Evolutionary conservation across 2,797 vertebrate species (phyloP).

Genomic region (Phyllotis vaccarum): DNA sequence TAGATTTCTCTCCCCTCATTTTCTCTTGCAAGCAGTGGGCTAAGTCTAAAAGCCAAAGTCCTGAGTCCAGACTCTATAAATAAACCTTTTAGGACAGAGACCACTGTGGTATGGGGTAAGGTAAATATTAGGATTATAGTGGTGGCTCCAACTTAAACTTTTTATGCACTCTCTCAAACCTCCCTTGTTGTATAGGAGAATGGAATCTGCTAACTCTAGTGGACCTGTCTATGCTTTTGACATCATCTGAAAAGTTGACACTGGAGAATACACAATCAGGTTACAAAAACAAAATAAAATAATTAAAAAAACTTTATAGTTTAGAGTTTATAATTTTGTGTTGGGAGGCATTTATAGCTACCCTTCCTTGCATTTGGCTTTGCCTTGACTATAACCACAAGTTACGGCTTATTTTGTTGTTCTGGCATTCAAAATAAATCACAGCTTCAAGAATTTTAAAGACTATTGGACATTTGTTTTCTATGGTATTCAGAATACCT

Average conservation of each 20-base stretch:
- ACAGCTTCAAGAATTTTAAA: not conserved
- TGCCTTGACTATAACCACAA: not conserved
- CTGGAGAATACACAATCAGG: not conserved
- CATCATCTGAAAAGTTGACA: not conserved
- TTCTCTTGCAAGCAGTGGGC: slow-evolving; percentile 59
- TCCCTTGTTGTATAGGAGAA: not conserved
- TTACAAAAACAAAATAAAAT: not conserved
- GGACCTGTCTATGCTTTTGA: not conserved
- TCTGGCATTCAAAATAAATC: not conserved
- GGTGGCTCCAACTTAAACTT: not conserved
- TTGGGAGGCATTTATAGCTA: not conserved
- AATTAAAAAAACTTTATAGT: not conserved
- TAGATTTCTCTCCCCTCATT: slow-evolving; percentile 63
- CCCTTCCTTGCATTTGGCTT: not conserved
- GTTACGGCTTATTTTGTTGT: not conserved
- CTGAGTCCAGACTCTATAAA: slow-evolving; percentile 59
- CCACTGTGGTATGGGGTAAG: not conserved
- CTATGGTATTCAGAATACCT: not conserved
- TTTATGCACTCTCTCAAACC: not conserved
- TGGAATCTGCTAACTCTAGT: not conserved
- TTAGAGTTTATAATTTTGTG: not conserved
- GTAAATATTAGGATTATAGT: slow-evolving; percentile 52
- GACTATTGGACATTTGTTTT: not conserved
- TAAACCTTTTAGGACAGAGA: slow-evolving; percentile 46
- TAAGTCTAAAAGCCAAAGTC: slow-evolving; percentile 67